These are phyloP conservation scores for Ophion ellenae DNA, from an alignment of 2,888 invertebrate genomes.

Conservation along the genomic window DNA sequence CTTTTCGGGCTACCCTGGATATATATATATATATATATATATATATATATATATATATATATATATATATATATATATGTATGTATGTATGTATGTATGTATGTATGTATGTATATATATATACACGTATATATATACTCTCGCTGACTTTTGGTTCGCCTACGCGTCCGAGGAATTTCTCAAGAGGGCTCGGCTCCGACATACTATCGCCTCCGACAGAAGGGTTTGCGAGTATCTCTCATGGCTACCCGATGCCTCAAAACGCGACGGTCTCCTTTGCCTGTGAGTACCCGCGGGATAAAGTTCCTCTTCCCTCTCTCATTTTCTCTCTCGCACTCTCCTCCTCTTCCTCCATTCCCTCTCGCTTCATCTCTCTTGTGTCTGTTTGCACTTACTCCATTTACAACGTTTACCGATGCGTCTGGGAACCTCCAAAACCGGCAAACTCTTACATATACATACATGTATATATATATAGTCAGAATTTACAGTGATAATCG, in stretches of 20 bases:
- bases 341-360: neutral
- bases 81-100: neutral
- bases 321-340: slow-evolving; percentile 5
- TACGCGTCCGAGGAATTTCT: slow-evolving; percentile 66
- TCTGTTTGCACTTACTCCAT: slow-evolving; percentile 52
- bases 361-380: slow-evolving; percentile 11
- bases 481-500: slow-evolving; percentile 12
- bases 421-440: slow-evolving; percentile 20
- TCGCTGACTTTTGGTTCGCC: slow-evolving; percentile 48
- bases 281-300: slow-evolving; percentile 38
- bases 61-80: neutral
- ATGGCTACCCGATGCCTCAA: slow-evolving; percentile 42
- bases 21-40: too few relatives aligned
- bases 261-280: neutral
- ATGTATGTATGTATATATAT: neutral
- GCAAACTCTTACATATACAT: neutral
- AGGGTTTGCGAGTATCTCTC: slow-evolving; percentile 34
- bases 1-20: neutral
- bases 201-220: slow-evolving; percentile 15
- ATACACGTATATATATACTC: neutral
- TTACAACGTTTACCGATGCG: slow-evolving; percentile 53
- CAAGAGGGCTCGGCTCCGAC: slow-evolving; percentile 45
- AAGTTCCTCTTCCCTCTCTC: slow-evolving; percentile 1
- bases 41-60: neutral
- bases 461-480: neutral